Percentiles rank a stretch among this genome's conserved stretches.
Conservation (phyloP, 2,888 invertebrate genomes). For the Scaptomyza polygonia region DNA sequence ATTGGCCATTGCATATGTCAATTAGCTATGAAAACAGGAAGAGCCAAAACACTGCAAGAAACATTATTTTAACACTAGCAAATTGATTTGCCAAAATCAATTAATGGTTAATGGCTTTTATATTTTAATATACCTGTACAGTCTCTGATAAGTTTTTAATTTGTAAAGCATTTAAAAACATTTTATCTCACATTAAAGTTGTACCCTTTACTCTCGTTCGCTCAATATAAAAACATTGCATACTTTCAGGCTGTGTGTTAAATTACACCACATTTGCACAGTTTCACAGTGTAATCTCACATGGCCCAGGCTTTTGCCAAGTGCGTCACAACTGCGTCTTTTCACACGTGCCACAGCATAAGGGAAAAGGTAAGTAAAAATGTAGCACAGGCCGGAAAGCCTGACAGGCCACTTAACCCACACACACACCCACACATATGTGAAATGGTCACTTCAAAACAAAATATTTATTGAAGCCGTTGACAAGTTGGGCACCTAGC, state of each 20-base stretch:
- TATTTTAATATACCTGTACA: too few relatives aligned
- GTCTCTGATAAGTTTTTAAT: too few relatives aligned
- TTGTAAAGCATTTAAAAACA: too few relatives aligned
- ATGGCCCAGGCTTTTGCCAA: conserved; percentile 9
- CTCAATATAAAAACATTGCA: conserved; percentile 30
- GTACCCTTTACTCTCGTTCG: background rate
- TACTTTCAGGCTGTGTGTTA: conserved; percentile 50
- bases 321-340: conserved; percentile 53
- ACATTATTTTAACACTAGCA: background rate
- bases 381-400: conserved; percentile 38
- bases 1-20: conserved; percentile 58
- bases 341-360: conserved; percentile 65
- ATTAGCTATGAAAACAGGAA: conserved; percentile 72
- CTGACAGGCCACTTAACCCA: conserved; percentile 63
- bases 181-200: too few relatives aligned
- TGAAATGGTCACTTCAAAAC: conserved; percentile 68
- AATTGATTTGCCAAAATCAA: too few relatives aligned
- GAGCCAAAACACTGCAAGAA: background rate
- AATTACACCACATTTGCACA: conserved; percentile 28
- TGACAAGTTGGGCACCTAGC: conserved; percentile 54
- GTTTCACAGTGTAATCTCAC: conserved; percentile 39
- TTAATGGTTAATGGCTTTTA: too few relatives aligned
- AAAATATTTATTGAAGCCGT: conserved; percentile 77
- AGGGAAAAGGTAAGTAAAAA: conserved; percentile 15
- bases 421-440: conserved; percentile 25